phyloP scores from a whole-genome alignment of 1,140 invertebrate species.

The Bursaphelenchus mucronatus region DNA sequence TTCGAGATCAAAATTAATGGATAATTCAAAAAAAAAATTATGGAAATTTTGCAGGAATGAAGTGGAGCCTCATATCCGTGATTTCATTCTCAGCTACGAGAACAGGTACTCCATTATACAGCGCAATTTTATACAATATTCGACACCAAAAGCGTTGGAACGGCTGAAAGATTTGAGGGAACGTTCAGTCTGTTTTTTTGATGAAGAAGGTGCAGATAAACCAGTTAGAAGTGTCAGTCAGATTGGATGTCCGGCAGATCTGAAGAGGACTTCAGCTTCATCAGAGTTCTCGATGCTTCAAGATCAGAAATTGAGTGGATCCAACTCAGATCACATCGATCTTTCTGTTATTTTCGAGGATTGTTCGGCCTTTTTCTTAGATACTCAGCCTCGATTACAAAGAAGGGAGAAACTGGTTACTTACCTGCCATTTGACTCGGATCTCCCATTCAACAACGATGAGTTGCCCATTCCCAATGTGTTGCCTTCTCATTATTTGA shows the following conservation, averaged over 20 bases:
- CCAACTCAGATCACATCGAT: not conserved
- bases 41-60: constrained; percentile 30
- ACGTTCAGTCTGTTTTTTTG: not conserved
- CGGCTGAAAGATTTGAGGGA: constrained; percentile 14
- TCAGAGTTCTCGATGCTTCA: no score
- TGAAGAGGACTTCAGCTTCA: no score
- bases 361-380: constrained; percentile 12
- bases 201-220: constrained; percentile 19
- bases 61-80: constrained; percentile 38
- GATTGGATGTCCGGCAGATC: not conserved
- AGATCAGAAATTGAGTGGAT: no score
- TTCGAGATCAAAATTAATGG: constrained; percentile 22
- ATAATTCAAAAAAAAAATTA: constrained; percentile 21
- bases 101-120: constrained; percentile 37
- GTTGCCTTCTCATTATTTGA: not conserved
- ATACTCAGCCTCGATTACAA: constrained; percentile 29
- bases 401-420: constrained; percentile 33
- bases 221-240: constrained; percentile 26
- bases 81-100: constrained; percentile 33
- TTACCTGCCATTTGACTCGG: constrained; percentile 20
- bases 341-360: not conserved
- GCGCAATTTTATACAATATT: constrained; percentile 29
- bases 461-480: constrained; percentile 28
- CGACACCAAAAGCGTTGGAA: constrained; percentile 26
- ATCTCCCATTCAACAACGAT: constrained; percentile 27